Conservation (phyloP, 2,113 vertebrate genomes). For the Datnioides undecimradiatus region DNA sequence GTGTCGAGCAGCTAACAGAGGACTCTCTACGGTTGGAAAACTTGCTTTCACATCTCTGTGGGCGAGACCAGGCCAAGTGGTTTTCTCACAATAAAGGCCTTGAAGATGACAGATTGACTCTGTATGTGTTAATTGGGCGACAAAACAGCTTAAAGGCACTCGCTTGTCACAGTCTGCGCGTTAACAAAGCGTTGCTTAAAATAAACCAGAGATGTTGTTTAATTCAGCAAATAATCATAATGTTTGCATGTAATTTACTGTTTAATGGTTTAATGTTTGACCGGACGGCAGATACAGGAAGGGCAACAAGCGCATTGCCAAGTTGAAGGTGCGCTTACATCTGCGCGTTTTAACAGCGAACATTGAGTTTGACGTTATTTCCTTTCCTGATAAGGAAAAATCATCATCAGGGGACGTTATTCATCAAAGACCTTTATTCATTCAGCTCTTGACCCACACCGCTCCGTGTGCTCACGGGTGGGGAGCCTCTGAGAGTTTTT, state of each 20-base stretch:
- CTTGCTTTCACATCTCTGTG: slow-evolving; percentile 62
- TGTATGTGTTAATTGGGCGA: neutral
- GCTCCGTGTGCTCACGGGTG: slow-evolving; percentile 6
- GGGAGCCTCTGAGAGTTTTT: neutral
- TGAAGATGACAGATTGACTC: neutral
- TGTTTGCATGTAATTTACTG: neutral
- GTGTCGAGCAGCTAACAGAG: slow-evolving; percentile 39
- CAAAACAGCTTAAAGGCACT: neutral
- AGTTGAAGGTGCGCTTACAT: too few relatives aligned
- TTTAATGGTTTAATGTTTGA: neutral
- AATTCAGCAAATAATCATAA: neutral
- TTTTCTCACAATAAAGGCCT: slow-evolving; percentile 38
- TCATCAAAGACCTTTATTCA: slow-evolving; percentile 42
- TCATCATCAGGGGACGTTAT: slow-evolving; percentile 15
- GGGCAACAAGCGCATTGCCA: neutral
- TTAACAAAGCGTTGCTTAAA: neutral
- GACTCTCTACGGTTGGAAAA: slow-evolving; percentile 65
- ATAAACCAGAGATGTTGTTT: neutral
- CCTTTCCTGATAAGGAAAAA: slow-evolving; percentile 1
- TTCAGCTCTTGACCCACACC: slow-evolving; percentile 25
- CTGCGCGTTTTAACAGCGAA: too few relatives aligned
- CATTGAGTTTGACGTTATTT: neutral
- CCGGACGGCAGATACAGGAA: neutral
- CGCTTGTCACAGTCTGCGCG: neutral
- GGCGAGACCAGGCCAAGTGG: slow-evolving; percentile 35